Evolutionary conservation across 2,113 vertebrate species (phyloP).

Genomic region (Pangasianodon gigas): DNA sequence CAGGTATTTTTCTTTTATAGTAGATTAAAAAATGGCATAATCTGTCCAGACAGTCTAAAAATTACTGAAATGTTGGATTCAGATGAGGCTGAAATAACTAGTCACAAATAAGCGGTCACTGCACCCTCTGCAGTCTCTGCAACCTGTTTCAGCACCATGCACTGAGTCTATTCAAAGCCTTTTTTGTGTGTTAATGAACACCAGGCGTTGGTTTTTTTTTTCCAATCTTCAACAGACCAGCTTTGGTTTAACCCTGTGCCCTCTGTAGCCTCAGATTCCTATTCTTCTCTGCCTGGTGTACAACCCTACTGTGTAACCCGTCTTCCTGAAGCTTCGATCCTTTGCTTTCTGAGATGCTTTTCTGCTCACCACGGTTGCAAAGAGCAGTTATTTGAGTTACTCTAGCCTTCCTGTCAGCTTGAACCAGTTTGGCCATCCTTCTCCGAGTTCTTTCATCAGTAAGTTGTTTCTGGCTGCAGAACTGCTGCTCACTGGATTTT

Average conservation of each 20-base stretch:
- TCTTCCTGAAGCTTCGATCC: neutral
- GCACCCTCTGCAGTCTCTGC: neutral
- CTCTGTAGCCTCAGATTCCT: neutral
- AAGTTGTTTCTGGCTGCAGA: no score
- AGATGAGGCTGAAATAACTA: neutral
- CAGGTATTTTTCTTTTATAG: neutral
- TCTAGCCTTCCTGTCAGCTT: neutral
- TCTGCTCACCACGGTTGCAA: neutral
- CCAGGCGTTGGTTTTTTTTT: no score
- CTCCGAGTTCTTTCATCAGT: no score
- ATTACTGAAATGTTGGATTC: neutral
- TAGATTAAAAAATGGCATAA: neutral
- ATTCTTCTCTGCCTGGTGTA: neutral
- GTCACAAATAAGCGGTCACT: neutral
- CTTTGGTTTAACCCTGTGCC: neutral
- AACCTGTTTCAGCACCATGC: neutral
- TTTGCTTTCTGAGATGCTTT: neutral
- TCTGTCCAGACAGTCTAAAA: neutral
- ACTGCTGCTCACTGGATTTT: neutral
- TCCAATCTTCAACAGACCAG: neutral
- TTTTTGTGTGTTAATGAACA: neutral
- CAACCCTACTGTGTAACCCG: neutral
- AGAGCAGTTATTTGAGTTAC: neutral
- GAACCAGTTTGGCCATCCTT: neutral
- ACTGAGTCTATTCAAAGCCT: neutral